Evolutionary conservation across 2,797 vertebrate species (phyloP).

Genomic region (Molothrus ater): DNA sequence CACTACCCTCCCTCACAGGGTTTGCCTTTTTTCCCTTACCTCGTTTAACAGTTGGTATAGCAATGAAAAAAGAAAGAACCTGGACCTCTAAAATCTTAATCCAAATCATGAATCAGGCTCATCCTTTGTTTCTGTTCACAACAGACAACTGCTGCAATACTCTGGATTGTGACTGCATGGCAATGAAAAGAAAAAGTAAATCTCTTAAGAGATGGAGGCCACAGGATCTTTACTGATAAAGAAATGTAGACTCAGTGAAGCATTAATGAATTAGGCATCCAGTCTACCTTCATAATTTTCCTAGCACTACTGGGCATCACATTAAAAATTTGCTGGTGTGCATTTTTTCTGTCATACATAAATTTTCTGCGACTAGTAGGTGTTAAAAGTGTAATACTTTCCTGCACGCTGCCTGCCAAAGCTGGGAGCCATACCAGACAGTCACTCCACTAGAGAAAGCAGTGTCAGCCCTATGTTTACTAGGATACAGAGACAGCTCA

Average conservation of each 20-base stretch:
- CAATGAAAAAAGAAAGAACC: not conserved
- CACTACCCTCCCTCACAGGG: too few species aligned
- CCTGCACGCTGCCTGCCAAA: not conserved
- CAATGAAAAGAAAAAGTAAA: not conserved
- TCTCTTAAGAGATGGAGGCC: not conserved
- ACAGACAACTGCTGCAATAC: not conserved
- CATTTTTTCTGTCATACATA: not conserved
- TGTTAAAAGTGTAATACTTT: not conserved
- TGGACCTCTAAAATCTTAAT: not conserved
- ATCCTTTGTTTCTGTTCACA: not conserved
- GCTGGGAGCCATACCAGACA: not conserved
- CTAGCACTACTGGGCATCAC: not conserved
- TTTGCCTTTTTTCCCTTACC: not conserved
- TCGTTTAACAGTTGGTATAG: not conserved
- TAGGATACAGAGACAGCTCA: accelerated
- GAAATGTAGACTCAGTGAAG: not conserved
- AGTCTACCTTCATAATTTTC: not conserved
- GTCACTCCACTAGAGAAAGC: not conserved
- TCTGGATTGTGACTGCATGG: not conserved
- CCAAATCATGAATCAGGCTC: not conserved
- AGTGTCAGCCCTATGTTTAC: not conserved
- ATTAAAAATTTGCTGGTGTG: not conserved
- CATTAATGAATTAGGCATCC: not conserved
- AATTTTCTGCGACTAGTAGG: not conserved
- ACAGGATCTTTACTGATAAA: not conserved